These are phyloP conservation scores for Sebastes nivosus DNA, from an alignment of 2,797 vertebrate species.

Conservation along the genomic window DNA sequence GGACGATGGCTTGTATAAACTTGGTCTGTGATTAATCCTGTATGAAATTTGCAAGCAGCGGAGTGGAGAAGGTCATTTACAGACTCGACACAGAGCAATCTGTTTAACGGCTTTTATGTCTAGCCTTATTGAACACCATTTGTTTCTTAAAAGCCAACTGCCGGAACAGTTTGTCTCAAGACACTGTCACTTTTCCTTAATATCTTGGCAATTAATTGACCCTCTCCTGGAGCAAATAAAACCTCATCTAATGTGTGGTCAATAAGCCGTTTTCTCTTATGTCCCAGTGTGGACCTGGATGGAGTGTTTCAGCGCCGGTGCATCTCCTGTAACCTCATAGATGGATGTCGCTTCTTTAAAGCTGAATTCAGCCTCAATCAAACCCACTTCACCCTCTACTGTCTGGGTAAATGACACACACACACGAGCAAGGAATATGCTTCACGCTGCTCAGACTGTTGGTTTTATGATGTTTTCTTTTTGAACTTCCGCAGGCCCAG, in stretches of 20 bases:
- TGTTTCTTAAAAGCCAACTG: constrained; percentile 36
- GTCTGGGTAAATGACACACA: constrained; percentile 77
- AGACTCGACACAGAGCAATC: constrained; percentile 30
- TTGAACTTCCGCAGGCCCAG: constrained; percentile 77
- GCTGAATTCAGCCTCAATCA: constrained; percentile 84
- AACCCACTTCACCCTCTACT: constrained; percentile 83
- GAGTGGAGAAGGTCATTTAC: constrained; percentile 23
- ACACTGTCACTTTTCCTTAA: constrained; percentile 13
- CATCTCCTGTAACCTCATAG: constrained; percentile 83
- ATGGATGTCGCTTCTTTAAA: constrained; percentile 83
- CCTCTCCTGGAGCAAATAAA: constrained; percentile 17
- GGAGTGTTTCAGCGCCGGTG: constrained; percentile 83
- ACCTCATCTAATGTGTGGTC: background rate
- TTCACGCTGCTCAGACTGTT: constrained; percentile 6
- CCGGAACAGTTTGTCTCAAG: constrained; percentile 24
- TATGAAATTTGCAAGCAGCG: constrained; percentile 34
- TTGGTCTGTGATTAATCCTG: constrained; percentile 41
- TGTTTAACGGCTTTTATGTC: constrained; percentile 36
- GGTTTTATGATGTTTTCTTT: constrained; percentile 30
- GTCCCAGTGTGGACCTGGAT: constrained; percentile 80
- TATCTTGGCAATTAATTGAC: constrained; percentile 19
- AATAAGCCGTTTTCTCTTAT: constrained; percentile 34
- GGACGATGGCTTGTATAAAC: constrained; percentile 38
- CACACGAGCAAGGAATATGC: background rate
- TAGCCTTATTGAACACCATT: constrained; percentile 32